Base-by-base conservation (phyloP, 2,888 invertebrate genomes). In the Cyclophora albipunctata region DNA sequence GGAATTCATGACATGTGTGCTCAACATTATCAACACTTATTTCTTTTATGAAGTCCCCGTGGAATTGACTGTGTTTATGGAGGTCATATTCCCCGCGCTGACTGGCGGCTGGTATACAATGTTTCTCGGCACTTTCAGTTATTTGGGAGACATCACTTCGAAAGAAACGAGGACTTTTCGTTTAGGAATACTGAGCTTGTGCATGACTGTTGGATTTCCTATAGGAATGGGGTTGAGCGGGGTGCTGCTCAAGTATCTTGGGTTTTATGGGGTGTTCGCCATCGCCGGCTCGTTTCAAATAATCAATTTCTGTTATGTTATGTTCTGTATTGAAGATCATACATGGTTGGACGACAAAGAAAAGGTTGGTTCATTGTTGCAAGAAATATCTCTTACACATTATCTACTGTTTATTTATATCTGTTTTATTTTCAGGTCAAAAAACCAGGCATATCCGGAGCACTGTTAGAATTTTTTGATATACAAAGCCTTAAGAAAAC, bases 41-140 rank as follows among this genome's bases (percentile, higher is more conserved):
- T 91, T 87, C 56, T 90, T 90, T 69, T 80, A 84, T 60, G 75
- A 90, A 67, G 75, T 91, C 58, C 80, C 90, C 0, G 83, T 91
- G 62, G 90, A 90, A 60, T 78, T 82, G 66, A 90, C 88, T 3
- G 87, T 89, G 40, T 75, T 90, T 46, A 84, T 88, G 73, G 91
- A 91, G 62, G 85, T 90, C 3, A 61, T 91, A 60, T 89, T 88
- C 47, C 87, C 89, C 0, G 78, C 90, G 0, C 45, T 91, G 5
- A 89, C 90, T 0, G 91, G 91, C 0, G 90, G 90, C 5, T 90
- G 90, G 90, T 87, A 89, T 59, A 88, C 90, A 2, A 89, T 90
- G 85, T 86, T 90, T 48, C 81, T 91, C 44, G 90, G 90, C 1
- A 78, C 91, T 48, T 90, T 91, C 71, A 91, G 91, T 59, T 92